These are phyloP conservation scores for Pardalotus punctatus DNA, from an alignment of 2,113 vertebrate species.

Conservation along the genomic window DNA sequence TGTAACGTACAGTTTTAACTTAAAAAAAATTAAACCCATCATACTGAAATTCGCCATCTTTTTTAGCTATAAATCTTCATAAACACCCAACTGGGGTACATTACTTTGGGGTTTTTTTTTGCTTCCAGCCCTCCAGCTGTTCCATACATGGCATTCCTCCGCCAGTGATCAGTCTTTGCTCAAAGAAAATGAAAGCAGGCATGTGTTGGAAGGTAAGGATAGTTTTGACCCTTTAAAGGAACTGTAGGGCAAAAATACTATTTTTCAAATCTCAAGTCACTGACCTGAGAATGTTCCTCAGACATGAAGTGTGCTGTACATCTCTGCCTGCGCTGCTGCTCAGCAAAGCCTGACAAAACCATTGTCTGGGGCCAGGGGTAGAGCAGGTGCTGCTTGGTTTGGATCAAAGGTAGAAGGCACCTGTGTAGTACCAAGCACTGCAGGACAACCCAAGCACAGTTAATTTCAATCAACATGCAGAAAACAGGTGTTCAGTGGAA, in stretches of 20 bases:
- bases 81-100: neutral
- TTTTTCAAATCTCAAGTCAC: neutral
- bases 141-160: neutral
- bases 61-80: neutral
- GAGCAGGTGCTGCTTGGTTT: neutral
- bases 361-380: neutral
- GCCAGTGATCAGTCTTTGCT: neutral
- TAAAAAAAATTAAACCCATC: neutral
- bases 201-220: neutral
- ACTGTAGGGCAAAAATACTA: neutral
- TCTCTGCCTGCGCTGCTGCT: neutral
- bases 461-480: neutral
- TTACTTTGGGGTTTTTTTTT: neutral
- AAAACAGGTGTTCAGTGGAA: neutral
- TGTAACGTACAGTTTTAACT: neutral
- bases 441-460: neutral
- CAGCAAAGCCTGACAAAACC: neutral
- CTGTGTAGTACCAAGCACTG: rapidly evolving
- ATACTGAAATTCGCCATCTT: neutral
- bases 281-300: neutral
- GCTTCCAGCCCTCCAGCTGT: neutral
- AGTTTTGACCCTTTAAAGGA: neutral
- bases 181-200: neutral
- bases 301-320: neutral
- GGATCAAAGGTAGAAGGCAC: neutral